Evolutionary conservation across 2,888 invertebrate genomes (phyloP).

Genomic region (Lithophane leautieri): DNA sequence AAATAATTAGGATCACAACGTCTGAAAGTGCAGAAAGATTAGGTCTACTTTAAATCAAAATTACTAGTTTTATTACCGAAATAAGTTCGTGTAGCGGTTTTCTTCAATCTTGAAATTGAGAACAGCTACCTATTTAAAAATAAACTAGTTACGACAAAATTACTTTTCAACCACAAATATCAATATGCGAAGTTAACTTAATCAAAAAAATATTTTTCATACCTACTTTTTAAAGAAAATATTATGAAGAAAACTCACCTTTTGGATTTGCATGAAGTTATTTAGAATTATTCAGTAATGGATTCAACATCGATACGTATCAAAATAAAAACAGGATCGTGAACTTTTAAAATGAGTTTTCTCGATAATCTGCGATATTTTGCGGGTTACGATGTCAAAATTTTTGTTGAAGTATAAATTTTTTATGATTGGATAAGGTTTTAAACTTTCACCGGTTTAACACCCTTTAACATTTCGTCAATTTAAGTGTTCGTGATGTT

Average conservation of each 20-base stretch:
- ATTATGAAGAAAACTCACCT: not conserved
- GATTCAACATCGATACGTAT: constrained; percentile 7
- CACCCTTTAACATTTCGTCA: not conserved
- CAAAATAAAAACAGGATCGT: constrained; percentile 19
- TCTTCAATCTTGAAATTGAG: not conserved
- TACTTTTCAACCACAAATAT: not conserved
- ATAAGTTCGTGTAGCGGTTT: not conserved
- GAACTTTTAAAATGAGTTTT: constrained; percentile 19
- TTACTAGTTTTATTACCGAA: not conserved
- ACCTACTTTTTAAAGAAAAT: not conserved
- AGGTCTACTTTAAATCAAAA: not conserved
- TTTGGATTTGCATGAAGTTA: not conserved
- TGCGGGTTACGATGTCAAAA: constrained; percentile 5
- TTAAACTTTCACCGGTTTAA: not conserved
- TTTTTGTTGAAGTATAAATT: constrained; percentile 12
- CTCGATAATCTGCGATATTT: constrained; percentile 19
- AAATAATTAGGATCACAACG: too few relatives aligned
- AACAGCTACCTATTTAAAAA: not conserved
- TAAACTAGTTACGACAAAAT: not conserved
- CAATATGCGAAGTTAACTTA: not conserved
- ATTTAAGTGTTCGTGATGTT: not conserved
- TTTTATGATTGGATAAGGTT: constrained; percentile 10
- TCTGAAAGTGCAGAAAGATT: not conserved
- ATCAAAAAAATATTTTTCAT: not conserved
- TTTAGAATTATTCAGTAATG: not conserved